Conservation (phyloP, 2,888 invertebrate genomes). For the Ichneumoninae sp. region DNA sequence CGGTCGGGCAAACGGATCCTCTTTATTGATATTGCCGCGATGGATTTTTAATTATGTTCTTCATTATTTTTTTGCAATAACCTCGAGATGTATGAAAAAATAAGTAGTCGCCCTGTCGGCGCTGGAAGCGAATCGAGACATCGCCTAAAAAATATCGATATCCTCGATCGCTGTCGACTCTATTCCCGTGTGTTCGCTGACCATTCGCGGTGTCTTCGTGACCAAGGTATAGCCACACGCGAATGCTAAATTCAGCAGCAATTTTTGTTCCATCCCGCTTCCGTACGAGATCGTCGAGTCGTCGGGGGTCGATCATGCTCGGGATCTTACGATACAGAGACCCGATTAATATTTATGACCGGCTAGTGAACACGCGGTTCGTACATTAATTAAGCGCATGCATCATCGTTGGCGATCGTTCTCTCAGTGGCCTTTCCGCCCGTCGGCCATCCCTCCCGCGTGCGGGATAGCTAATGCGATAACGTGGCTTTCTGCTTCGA, state of each 20-base stretch:
- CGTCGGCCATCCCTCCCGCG: background rate
- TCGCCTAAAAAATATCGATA: background rate
- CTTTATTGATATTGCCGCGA: background rate
- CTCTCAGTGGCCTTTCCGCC: conserved; percentile 22
- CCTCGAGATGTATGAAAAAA: too few species aligned
- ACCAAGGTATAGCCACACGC: background rate
- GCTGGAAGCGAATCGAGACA: background rate
- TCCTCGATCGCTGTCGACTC: too few species aligned
- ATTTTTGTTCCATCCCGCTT: background rate
- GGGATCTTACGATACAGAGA: background rate
- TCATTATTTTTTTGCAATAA: background rate
- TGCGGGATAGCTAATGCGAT: conserved; percentile 28
- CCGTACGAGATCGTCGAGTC: background rate
- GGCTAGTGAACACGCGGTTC: conserved; percentile 32
- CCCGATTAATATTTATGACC: conserved; percentile 47
- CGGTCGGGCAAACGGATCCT: background rate
- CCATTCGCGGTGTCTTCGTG: background rate
- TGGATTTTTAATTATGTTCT: background rate
- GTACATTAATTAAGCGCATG: conserved; percentile 49
- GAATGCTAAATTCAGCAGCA: background rate
- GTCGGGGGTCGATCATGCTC: background rate
- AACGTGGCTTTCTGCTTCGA: conserved; percentile 34
- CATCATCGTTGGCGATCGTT: conserved; percentile 48
- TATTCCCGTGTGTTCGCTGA: background rate
- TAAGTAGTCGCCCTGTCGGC: background rate